Conservation (phyloP, 2,113 vertebrate genomes). For the Panthera uncia region DNA sequence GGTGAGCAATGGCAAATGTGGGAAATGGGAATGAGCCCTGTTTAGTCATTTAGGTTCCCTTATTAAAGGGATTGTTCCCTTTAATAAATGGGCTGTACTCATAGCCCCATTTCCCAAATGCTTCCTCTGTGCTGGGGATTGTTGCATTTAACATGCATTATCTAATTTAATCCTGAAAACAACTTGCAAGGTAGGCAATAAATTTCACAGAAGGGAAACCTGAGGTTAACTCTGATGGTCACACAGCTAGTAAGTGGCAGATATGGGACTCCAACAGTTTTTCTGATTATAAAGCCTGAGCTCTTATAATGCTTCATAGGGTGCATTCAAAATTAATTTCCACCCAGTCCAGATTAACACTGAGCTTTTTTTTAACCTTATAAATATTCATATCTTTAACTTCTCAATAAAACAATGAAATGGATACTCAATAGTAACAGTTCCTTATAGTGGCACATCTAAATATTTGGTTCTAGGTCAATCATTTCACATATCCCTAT, state of each 20-base stretch:
- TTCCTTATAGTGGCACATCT: background rate
- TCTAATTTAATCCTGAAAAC: background rate
- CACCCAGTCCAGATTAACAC: background rate
- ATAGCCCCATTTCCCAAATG: background rate
- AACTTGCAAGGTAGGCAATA: background rate
- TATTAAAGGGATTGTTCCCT: background rate
- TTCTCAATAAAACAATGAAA: background rate
- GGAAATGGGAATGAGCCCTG: background rate
- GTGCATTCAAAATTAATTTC: background rate
- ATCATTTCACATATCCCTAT: background rate
- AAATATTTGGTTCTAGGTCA: background rate
- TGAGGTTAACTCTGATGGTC: background rate
- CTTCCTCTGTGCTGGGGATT: background rate
- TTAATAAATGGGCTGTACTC: background rate
- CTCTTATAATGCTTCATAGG: background rate
- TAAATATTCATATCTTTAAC: background rate
- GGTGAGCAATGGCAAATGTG: background rate
- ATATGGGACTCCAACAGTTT: background rate
- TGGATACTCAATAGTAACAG: background rate
- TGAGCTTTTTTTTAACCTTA: background rate
- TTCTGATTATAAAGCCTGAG: slow-evolving; percentile 15
- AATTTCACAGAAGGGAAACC: background rate
- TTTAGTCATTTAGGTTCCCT: background rate
- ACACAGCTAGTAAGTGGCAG: background rate
- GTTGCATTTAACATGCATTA: background rate